These are phyloP conservation scores for Machaerirhynchus nigripectus DNA, from an alignment of 2,113 vertebrate genomes.

Conservation along the genomic window DNA sequence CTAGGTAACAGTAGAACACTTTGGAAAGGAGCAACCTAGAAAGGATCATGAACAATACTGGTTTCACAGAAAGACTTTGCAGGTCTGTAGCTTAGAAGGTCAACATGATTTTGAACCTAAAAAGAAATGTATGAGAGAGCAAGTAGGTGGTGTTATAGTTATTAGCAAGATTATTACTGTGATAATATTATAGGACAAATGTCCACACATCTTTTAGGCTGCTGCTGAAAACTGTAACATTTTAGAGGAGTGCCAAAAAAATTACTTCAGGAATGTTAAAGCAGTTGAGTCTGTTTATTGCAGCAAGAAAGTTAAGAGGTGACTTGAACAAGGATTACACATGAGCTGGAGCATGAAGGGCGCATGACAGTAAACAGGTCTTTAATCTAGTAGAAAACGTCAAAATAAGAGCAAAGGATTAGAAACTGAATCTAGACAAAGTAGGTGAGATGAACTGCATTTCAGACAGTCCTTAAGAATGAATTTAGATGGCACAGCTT, in stretches of 20 bases:
- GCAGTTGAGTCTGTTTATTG: not conserved
- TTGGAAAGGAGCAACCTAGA: not conserved
- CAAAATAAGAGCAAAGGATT: slow-evolving; percentile 20
- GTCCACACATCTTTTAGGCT: not conserved
- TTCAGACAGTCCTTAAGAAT: not conserved
- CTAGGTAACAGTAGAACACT: not conserved
- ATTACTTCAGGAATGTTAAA: not conserved
- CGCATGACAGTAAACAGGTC: not conserved
- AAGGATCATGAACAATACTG: not conserved
- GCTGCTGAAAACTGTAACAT: not conserved
- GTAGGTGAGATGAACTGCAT: not conserved
- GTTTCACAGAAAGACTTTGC: not conserved
- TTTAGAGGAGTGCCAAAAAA: not conserved
- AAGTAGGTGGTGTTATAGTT: not conserved
- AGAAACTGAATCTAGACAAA: not conserved
- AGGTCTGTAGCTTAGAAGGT: not conserved
- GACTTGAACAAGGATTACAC: not conserved
- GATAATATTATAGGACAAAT: not conserved
- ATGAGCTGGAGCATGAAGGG: not conserved
- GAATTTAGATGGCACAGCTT: not conserved
- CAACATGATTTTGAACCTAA: not conserved
- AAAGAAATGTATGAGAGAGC: not conserved
- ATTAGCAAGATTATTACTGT: not conserved
- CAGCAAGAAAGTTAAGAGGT: not conserved
- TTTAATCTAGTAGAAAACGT: not conserved